Conservation (phyloP, 35 echinoderm and acorn worm genomes). For the Ophioderma brevispina region DNA sequence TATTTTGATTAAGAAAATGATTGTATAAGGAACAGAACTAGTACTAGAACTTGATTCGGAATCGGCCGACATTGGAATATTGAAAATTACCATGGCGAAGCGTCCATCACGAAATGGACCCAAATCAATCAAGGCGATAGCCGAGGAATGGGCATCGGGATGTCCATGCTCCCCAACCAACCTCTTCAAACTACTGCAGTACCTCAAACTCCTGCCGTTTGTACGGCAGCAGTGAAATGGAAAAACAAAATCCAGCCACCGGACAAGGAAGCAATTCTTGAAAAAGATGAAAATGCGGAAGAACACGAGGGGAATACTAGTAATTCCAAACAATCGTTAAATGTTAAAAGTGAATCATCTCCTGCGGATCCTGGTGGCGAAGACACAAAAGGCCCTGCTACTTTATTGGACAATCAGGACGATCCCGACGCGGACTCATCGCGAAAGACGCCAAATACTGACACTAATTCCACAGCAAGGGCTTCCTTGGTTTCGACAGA, state of each 20-base stretch:
- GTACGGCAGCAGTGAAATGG: conserved; percentile 43
- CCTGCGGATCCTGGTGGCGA: background rate
- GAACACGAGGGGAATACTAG: background rate
- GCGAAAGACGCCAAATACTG: background rate
- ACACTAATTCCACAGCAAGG: background rate
- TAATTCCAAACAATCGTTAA: background rate
- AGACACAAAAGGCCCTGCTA: no score
- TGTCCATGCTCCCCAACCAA: background rate
- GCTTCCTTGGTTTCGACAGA: background rate
- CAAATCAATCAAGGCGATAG: background rate
- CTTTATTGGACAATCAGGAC: no score
- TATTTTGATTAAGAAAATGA: no score
- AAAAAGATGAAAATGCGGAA: background rate
- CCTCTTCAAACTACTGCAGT: background rate
- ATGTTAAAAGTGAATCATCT: background rate
- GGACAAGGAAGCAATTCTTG: background rate
- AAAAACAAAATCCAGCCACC: conserved; percentile 8
- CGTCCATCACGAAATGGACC: background rate
- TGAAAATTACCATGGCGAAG: no score
- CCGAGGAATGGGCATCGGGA: background rate
- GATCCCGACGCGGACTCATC: background rate
- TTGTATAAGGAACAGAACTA: no score
- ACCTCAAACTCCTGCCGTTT: conserved; percentile 15
- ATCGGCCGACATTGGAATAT: no score
- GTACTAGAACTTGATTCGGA: no score